A percentile compares a stretch with the other conserved stretches of the same genome.
Evolutionary conservation across 2,113 vertebrate species (phyloP).

Genomic region (Prietella phreatophila): DNA sequence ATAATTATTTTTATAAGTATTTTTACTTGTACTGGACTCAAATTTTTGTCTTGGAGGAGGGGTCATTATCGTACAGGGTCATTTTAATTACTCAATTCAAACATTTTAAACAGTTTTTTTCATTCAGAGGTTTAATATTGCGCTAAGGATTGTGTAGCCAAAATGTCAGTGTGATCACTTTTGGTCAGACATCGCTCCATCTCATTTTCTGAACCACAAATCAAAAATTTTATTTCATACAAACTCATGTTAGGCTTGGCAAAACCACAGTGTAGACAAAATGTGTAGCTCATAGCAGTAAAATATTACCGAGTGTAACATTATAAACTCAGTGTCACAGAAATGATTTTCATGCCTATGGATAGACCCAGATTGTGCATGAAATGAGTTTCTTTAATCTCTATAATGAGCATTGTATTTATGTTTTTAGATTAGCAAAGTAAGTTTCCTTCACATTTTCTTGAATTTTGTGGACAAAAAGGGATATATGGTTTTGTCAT

Average conservation of each 20-base stretch:
- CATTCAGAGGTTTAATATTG: neutral
- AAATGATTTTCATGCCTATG: neutral
- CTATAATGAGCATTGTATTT: no score
- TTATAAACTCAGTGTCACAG: neutral
- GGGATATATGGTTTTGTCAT: neutral
- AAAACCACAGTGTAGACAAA: neutral
- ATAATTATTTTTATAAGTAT: no score
- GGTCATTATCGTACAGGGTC: neutral
- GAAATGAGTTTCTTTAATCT: neutral
- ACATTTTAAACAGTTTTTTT: neutral
- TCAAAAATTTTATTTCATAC: neutral
- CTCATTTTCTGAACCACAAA: neutral
- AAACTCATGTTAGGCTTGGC: neutral
- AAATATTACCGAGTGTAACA: neutral
- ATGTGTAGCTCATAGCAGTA: neutral
- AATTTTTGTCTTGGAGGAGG: neutral
- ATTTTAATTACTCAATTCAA: neutral
- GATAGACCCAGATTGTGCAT: neutral
- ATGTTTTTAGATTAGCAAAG: no score
- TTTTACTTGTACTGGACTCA: no score
- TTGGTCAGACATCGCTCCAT: neutral
- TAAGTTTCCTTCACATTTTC: neutral
- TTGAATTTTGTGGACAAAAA: neutral
- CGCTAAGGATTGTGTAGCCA: neutral
- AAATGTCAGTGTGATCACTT: neutral